Conservation (phyloP, 2,888 invertebrate genomes). For the Ichneumoninae sp. region DNA sequence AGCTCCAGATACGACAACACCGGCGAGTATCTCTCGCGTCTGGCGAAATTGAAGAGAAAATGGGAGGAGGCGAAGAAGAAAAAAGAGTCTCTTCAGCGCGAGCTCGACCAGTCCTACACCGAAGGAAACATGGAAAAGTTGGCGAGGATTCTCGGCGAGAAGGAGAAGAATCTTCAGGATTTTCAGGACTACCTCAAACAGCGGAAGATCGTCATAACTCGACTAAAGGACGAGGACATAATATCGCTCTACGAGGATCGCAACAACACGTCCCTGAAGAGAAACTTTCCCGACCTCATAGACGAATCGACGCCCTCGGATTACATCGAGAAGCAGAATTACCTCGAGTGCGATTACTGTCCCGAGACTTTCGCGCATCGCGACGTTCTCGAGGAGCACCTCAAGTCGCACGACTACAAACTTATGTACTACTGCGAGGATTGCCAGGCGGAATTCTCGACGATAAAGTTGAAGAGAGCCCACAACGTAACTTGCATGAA, state of each 20-base stretch:
- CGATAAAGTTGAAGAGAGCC: slow-evolving; percentile 79
- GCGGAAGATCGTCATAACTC: slow-evolving; percentile 79
- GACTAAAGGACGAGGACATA: slow-evolving; percentile 81
- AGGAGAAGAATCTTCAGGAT: slow-evolving; percentile 76
- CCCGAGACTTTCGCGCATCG: slow-evolving; percentile 75
- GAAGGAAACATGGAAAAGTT: slow-evolving; percentile 79
- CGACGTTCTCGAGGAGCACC: slow-evolving; percentile 79
- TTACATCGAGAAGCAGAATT: slow-evolving; percentile 72
- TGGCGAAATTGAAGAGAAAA: slow-evolving; percentile 74
- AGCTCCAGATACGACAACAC: slow-evolving; percentile 62
- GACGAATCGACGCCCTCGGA: slow-evolving; percentile 71
- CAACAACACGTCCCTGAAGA: slow-evolving; percentile 71
- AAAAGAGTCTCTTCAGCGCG: slow-evolving; percentile 73
- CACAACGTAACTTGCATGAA: slow-evolving; percentile 79
- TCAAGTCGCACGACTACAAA: slow-evolving; percentile 80
- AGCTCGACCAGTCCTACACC: slow-evolving; percentile 72
- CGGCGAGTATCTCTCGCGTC: slow-evolving; percentile 72
- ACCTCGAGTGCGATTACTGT: slow-evolving; percentile 82
- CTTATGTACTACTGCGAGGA: slow-evolving; percentile 82
- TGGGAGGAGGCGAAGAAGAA: slow-evolving; percentile 79
- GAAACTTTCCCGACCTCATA: slow-evolving; percentile 73
- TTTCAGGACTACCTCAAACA: slow-evolving; percentile 82
- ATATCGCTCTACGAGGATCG: slow-evolving; percentile 79
- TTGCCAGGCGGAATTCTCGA: slow-evolving; percentile 80
- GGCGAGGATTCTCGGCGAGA: slow-evolving; percentile 76